Conservation (phyloP, 2,113 vertebrate genomes). For the Tiliqua scincoides region DNA sequence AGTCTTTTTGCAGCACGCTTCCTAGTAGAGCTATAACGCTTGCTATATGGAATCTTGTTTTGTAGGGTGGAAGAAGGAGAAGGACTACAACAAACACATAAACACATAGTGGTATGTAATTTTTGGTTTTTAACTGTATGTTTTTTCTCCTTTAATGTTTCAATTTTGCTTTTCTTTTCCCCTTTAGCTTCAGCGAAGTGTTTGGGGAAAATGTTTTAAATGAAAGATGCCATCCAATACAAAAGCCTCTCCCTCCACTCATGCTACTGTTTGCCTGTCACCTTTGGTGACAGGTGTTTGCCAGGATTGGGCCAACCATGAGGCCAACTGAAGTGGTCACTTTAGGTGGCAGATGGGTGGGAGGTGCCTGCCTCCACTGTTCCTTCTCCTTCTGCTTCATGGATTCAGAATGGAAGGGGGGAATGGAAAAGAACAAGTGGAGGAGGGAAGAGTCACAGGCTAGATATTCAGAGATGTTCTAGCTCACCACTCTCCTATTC, state of each 20-base stretch:
- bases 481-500: no score
- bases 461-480: no score
- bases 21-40: constrained; percentile 71
- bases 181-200: not conserved
- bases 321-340: no score
- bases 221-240: accelerated
- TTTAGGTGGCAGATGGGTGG: no score
- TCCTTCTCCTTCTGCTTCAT: no score
- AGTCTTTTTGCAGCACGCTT: constrained; percentile 68
- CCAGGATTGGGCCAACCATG: no score
- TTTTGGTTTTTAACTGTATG: constrained; percentile 56
- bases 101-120: constrained; percentile 74
- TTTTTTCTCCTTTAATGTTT: constrained; percentile 53
- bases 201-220: constrained; percentile 6
- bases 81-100: constrained; percentile 72
- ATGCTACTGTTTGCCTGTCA: not conserved
- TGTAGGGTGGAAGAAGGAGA: constrained; percentile 76
- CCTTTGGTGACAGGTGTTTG: no score
- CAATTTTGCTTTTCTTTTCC: not conserved
- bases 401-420: no score
- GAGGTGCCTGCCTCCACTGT: no score
- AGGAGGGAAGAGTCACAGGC: no score
- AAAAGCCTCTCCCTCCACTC: no score
- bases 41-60: constrained; percentile 77
- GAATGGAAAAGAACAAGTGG: no score